Base-by-base conservation (phyloP, 2,888 invertebrate genomes). In the Clanis bilineata region DNA sequence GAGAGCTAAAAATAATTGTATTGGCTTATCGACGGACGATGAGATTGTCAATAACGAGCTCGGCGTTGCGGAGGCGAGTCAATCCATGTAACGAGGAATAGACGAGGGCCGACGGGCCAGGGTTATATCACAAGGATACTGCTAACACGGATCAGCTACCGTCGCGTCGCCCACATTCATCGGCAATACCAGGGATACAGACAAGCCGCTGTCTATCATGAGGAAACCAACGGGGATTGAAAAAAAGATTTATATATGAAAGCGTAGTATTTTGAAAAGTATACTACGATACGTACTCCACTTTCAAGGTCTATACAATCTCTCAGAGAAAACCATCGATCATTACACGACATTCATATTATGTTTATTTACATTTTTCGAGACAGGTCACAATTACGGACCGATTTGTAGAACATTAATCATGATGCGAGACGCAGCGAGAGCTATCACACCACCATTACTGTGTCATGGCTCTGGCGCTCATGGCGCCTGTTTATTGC, bases 1-100 rank as follows among this genome's bases (percentile, higher is more conserved):
- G 10, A 44, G 47, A 47, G 62, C 62, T 67, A 70, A 71, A 70
- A 66, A 69, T 71, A 70, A 62, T 66, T 56, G 59, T 62, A 60
- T 69, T 62, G 60, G 55, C 62, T 70, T 64, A 63, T 68, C 58
- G 58, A 57, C 43, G 44, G 32, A 44, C 64, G 15, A 55, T 58
- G 59, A 56, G 58, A 44, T 56, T 51, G 65, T 38, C 55, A 38
- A 22, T 56, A 56, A 38, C 15, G 5, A 25, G 25, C 18, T 41
- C 25, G 51, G 28, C 10, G 43, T n/a, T n/a, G 47, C 6, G 15
- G 15, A 7, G 10, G 28, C 18, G 51, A 6, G 15, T 15, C 18
- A 39, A n/a, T n/a, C 6, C 9, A 43, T 43, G 18, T 4, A 22
- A 12, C 18, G 7, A 41, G 41, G 18, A 18, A 41, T 41, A 21